Evolutionary conservation across 2,888 invertebrate species (phyloP).

Genomic region (Deroplatys truncata): DNA sequence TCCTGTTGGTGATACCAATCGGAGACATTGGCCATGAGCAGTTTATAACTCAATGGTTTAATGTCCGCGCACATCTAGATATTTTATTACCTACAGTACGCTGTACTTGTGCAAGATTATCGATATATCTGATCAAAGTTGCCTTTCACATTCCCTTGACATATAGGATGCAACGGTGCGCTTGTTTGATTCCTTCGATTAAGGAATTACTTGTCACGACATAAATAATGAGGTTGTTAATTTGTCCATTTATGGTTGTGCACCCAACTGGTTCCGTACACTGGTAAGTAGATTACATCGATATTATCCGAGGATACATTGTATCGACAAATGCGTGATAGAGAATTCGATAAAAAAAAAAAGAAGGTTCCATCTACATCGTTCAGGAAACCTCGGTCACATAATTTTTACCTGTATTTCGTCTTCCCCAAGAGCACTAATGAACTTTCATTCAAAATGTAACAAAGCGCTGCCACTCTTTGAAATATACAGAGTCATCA

Average conservation of each 20-base stretch:
- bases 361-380: neutral
- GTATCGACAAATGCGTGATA: neutral
- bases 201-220: neutral
- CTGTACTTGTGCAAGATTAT: neutral
- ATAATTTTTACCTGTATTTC: neutral
- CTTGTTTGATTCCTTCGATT: neutral
- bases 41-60: neutral
- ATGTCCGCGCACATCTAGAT: neutral
- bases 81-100: neutral
- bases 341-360: neutral
- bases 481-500: too few species aligned
- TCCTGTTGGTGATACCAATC: neutral
- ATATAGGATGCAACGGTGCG: neutral
- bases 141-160: neutral
- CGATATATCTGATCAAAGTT: neutral
- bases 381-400: neutral
- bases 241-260: neutral
- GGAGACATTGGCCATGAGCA: neutral
- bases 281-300: neutral
- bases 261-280: neutral
- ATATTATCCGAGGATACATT: neutral
- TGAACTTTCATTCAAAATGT: neutral
- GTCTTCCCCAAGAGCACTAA: neutral
- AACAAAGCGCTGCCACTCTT: too few species aligned
- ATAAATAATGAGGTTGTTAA: neutral